Percentiles rank a stretch among this genome's conserved stretches.
phyloP scores from a whole-genome alignment of 2,888 invertebrate species.

The Esperia sulphurella region DNA sequence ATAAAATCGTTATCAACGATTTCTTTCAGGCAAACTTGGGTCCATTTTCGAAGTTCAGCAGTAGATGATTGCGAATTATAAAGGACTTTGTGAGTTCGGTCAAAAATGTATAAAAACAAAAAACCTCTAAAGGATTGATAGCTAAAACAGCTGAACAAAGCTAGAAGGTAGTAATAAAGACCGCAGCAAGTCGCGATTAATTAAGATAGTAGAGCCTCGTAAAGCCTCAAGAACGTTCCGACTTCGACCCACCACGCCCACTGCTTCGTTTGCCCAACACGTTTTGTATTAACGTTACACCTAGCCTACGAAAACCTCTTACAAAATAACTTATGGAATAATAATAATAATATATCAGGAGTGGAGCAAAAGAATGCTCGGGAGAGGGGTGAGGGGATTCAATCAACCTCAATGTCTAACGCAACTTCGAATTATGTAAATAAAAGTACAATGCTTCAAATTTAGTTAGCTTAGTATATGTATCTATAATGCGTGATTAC shows the following conservation, averaged over 20 bases:
- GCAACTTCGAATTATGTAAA: too few relatives aligned
- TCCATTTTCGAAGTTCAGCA: too few relatives aligned
- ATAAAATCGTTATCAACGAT: too few relatives aligned
- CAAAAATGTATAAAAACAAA: neutral
- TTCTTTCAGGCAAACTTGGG: too few relatives aligned
- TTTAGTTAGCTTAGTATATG: too few relatives aligned
- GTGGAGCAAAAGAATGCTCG: too few relatives aligned
- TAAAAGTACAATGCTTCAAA: too few relatives aligned
- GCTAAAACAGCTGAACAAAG: conserved; percentile 56
- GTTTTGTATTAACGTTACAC: conserved; percentile 1
- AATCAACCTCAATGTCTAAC: too few relatives aligned
- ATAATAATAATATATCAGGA: neutral
- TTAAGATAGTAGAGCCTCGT: conserved; percentile 58
- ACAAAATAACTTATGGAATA: neutral
- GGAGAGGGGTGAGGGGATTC: too few relatives aligned
- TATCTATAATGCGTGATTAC: too few relatives aligned
- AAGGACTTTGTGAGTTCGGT: too few relatives aligned
- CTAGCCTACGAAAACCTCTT: neutral
- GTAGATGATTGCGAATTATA: too few relatives aligned
- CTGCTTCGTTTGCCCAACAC: conserved; percentile 32
- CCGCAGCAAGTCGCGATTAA: conserved; percentile 55
- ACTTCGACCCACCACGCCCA: conserved; percentile 51
- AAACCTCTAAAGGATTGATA: conserved; percentile 54
- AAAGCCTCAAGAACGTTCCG: conserved; percentile 39
- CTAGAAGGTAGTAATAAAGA: conserved; percentile 64